phyloP scores from a whole-genome alignment of 2,797 vertebrate species.

The Arremon brunneinucha region DNA sequence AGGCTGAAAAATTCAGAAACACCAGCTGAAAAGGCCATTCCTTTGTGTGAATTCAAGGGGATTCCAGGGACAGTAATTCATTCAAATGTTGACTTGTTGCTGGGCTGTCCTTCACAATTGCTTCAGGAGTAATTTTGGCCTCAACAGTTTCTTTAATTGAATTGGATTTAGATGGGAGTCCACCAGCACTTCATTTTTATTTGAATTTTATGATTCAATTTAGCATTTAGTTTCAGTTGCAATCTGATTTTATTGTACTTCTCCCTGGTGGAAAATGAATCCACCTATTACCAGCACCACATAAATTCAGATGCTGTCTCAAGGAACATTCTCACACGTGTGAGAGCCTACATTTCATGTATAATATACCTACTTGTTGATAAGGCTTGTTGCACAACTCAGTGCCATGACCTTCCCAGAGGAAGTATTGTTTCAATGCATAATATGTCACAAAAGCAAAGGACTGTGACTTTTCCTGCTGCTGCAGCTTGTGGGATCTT shows the following conservation, averaged over 20 bases:
- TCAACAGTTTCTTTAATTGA: constrained; percentile 14
- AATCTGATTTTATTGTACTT: constrained; percentile 34
- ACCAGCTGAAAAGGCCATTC: neutral
- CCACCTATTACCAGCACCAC: constrained; percentile 38
- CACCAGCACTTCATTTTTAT: constrained; percentile 32
- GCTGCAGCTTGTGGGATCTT: neutral
- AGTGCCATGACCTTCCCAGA: neutral
- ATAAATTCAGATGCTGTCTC: constrained; percentile 52
- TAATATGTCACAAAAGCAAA: neutral
- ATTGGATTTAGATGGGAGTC: neutral
- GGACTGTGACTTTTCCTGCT: neutral
- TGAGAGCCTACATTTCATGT: constrained; percentile 12
- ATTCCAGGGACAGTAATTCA: neutral
- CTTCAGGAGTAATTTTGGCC: neutral
- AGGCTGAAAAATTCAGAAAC: neutral
- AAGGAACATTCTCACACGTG: neutral
- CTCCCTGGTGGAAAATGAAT: constrained; percentile 12
- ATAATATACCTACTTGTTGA: constrained; percentile 20
- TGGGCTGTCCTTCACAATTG: neutral
- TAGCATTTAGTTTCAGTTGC: constrained; percentile 27
- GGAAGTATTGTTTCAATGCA: neutral
- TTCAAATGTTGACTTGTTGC: neutral
- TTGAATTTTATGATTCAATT: constrained; percentile 34
- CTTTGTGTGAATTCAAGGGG: neutral
- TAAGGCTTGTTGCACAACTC: neutral